A percentile compares a stretch with the other conserved stretches of the same genome.
Evolutionary conservation across 2,888 invertebrate genomes (phyloP).

Genomic region (Mythimna vitellina): DNA sequence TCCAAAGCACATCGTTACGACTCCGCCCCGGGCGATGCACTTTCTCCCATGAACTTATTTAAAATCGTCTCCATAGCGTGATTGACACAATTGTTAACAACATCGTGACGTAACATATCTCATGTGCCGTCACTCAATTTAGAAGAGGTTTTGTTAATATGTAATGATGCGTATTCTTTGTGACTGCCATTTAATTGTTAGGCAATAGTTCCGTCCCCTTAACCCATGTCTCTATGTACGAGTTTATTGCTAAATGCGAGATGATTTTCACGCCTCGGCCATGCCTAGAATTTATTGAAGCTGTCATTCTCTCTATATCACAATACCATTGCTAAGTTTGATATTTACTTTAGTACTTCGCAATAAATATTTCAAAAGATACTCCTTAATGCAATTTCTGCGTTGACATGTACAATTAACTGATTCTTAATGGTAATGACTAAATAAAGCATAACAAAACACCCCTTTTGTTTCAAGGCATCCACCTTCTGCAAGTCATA

Average conservation of each 20-base stretch:
- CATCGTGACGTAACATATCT: slow-evolving; percentile 83
- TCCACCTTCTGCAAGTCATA: slow-evolving; percentile 9
- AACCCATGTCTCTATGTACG: slow-evolving; percentile 80
- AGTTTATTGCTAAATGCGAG: slow-evolving; percentile 75
- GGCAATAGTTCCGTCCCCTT: slow-evolving; percentile 83
- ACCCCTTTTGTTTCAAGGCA: slow-evolving; percentile 29
- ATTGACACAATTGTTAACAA: slow-evolving; percentile 86
- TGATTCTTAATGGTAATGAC: slow-evolving; percentile 36
- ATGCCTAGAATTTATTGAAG: slow-evolving; percentile 64
- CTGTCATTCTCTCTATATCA: slow-evolving; percentile 60
- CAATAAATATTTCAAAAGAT: slow-evolving; percentile 43
- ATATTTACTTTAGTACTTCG: slow-evolving; percentile 46
- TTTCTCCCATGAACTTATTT: slow-evolving; percentile 89
- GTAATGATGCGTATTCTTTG: slow-evolving; percentile 87
- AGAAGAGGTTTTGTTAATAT: slow-evolving; percentile 86
- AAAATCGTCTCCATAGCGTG: slow-evolving; percentile 88
- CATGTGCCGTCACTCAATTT: slow-evolving; percentile 87
- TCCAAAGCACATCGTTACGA: slow-evolving; percentile 41
- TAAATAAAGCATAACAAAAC: slow-evolving; percentile 44
- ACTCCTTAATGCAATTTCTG: slow-evolving; percentile 20
- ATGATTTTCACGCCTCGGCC: slow-evolving; percentile 70
- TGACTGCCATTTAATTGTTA: slow-evolving; percentile 89
- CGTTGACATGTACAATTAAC: slow-evolving; percentile 25
- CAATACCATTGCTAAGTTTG: slow-evolving; percentile 57
- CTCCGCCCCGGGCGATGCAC: slow-evolving; percentile 78